A percentile compares a stretch with the other conserved stretches of the same genome.
These are phyloP conservation scores for Pollachius pollachius DNA, from an alignment of 2,113 vertebrate genomes.

Conservation along the genomic window DNA sequence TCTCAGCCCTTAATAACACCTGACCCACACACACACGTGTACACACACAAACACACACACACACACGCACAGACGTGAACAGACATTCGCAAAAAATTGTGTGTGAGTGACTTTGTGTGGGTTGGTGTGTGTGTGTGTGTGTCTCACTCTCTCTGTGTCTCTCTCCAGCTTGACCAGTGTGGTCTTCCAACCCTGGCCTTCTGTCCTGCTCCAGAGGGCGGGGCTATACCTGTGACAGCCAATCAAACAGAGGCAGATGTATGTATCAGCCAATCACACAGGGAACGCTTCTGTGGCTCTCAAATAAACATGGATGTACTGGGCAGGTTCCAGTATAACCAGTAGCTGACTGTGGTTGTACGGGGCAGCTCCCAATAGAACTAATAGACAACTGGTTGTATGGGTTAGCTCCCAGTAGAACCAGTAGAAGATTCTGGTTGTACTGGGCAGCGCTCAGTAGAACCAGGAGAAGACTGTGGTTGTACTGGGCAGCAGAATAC, in stretches of 20 bases:
- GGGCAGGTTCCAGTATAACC: neutral
- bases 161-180: conserved; percentile 79
- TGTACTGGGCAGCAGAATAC: too few relatives aligned
- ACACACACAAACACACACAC: neutral
- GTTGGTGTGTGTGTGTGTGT: conserved; percentile 27
- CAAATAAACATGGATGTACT: neutral
- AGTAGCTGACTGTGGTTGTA: neutral
- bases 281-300: neutral
- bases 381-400: neutral
- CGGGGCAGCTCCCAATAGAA: neutral
- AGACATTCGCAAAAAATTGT: neutral
- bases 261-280: conserved; percentile 43
- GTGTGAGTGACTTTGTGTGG: conserved; percentile 7
- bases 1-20: conserved; percentile 56
- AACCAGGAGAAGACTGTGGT: conserved; percentile 13
- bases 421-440: conserved; percentile 12
- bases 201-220: conserved; percentile 82
- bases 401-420: neutral
- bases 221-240: conserved; percentile 62
- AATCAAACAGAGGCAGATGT: conserved; percentile 9
- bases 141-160: conserved; percentile 78
- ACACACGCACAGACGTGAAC: conserved; percentile 1
- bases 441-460: neutral
- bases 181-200: conserved; percentile 83
- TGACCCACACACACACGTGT: conserved; percentile 15